Evolutionary conservation across 2,797 vertebrate genomes (phyloP).

Genomic region (Heteromormyrus szaboi): DNA sequence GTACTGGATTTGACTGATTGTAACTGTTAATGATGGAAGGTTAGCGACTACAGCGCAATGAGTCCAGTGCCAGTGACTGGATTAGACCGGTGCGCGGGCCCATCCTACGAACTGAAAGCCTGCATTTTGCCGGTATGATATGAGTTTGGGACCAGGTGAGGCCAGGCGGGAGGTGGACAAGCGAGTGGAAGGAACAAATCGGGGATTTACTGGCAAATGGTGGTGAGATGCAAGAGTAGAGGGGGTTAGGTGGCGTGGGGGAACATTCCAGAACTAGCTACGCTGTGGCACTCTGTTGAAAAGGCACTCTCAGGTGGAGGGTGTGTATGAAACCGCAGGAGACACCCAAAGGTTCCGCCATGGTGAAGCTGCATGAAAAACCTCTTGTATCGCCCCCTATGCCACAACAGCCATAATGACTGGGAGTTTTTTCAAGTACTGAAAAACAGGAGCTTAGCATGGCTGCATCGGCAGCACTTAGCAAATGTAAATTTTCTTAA

Average conservation of each 20-base stretch:
- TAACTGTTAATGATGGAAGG: not conserved
- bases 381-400: not conserved
- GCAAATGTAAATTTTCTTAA: not conserved
- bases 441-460: not conserved
- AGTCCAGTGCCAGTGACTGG: not conserved
- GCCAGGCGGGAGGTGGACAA: not conserved
- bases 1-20: not conserved
- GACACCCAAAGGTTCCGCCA: not conserved
- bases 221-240: not conserved
- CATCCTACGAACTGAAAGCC: not conserved
- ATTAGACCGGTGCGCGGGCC: not conserved
- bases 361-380: not conserved
- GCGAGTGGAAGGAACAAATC: not conserved
- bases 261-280: not conserved
- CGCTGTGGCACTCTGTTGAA: not conserved
- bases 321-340: not conserved
- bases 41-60: not conserved
- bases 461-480: not conserved
- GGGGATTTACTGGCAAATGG: not conserved
- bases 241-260: not conserved
- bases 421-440: not conserved
- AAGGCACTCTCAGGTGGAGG: not conserved
- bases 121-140: not conserved
- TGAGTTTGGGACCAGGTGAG: not conserved
- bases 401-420: not conserved